Evolutionary conservation across 2,113 vertebrate genomes (phyloP), one percentile per base, ranked within the genome.

Genomic region (Riparia riparia): DNA sequence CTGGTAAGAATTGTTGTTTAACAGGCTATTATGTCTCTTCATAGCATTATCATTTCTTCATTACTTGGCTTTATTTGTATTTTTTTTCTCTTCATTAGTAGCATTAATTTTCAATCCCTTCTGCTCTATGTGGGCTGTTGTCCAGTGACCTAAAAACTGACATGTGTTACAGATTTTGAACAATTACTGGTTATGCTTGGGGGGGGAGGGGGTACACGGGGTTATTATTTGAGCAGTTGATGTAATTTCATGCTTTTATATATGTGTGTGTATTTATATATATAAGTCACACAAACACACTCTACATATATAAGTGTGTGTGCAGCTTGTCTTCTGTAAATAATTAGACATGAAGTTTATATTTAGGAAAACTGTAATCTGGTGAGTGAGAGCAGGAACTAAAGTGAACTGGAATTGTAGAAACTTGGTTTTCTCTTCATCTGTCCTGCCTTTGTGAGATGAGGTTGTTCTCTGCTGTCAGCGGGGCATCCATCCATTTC

Each of bases 71-170:
- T 86, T 85, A 53, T 91, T 91, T 39, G 6, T 56, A 37, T 22
- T 90, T 93, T 94, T 37, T 77, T 89, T 68, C 37, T 77, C 28
- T 58, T 79, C 66, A 64, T 41, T 24, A 88, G 50, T 6, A 17
- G 31, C 76, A 70, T 86, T 96, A 96, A 96, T 97, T 97, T 97
- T 96, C n/a, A 80, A 3, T 92, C 58, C 68, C 92, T 96, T 97
- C 86, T 96, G 77, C 26, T 96, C 39, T 79, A 1, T 56, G 41
- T 97, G 94, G 90, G 96, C 94, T 85, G 39, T 81, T 89, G 76
- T 89, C 94, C 96, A 97, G 73, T 96, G 93, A 95, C 95, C 95
- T 96, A 88, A 93, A 97, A 96, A 93, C 45, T 73, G 57, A 34
- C 37, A 71, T 44, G 71, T 90, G 50, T 90, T 82, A 47, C 71